A percentile compares a stretch with the other conserved stretches of the same genome.
These are phyloP conservation scores for Rissa tridactyla DNA, from an alignment of 2,113 vertebrate genomes.

Conservation along the genomic window DNA sequence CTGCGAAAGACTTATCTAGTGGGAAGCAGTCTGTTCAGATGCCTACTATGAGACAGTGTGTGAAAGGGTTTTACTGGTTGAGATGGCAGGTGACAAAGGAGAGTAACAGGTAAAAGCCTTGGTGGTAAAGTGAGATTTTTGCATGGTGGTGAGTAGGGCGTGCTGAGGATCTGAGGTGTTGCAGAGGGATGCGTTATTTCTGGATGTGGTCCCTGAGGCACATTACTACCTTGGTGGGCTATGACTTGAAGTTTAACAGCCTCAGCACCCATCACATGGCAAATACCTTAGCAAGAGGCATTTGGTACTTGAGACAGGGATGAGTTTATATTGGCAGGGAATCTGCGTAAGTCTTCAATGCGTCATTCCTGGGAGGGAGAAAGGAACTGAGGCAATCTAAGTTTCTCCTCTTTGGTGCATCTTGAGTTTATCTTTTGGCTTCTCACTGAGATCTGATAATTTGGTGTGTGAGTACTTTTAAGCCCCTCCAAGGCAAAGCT, in stretches of 20 bases:
- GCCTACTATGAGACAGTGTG: background rate
- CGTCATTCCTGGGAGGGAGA: background rate
- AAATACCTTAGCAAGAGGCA: background rate
- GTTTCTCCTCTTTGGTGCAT: background rate
- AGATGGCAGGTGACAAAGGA: background rate
- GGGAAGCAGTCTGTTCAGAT: background rate
- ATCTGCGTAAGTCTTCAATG: fast-evolving
- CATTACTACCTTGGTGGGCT: fast-evolving
- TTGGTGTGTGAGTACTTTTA: background rate
- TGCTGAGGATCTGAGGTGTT: fast-evolving
- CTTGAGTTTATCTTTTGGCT: background rate
- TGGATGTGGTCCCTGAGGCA: background rate
- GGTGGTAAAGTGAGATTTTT: background rate
- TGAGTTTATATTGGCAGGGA: background rate
- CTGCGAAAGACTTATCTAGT: background rate
- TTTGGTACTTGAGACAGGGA: background rate
- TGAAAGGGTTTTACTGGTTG: background rate
- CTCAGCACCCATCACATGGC: fast-evolving
- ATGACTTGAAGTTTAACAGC: background rate
- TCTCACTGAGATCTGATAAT: background rate
- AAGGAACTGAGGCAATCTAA: background rate
- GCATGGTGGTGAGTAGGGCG: fast-evolving
- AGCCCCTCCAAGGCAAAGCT: background rate
- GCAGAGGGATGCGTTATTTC: background rate
- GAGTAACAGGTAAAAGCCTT: background rate